Evolutionary conservation across 2,797 vertebrate genomes (phyloP).

Genomic region (Menidia menidia): DNA sequence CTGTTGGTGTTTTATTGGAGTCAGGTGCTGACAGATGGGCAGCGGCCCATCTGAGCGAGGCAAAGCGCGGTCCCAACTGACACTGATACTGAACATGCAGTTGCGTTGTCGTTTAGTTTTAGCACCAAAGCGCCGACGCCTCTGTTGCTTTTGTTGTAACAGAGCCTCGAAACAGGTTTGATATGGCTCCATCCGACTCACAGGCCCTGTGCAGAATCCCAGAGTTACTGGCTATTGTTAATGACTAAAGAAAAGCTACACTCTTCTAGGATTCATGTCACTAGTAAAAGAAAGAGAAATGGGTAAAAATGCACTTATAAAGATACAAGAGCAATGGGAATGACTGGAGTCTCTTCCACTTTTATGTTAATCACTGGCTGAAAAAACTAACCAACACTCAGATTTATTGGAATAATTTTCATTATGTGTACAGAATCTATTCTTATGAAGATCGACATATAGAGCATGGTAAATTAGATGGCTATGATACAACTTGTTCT

Average conservation of each 20-base stretch:
- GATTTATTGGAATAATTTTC: no score
- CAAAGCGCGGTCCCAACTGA: constrained; percentile 10
- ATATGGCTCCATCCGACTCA: constrained; percentile 2
- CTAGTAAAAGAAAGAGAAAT: not conserved
- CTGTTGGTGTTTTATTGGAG: not conserved
- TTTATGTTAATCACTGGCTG: not conserved
- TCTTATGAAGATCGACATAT: not conserved
- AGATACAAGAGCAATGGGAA: no score
- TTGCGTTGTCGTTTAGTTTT: constrained; percentile 17
- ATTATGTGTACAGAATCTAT: no score
- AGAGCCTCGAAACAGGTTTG: not conserved
- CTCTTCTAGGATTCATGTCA: not conserved
- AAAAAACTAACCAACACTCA: not conserved
- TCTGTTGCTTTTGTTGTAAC: not conserved
- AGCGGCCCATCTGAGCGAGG: not conserved
- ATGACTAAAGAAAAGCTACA: not conserved
- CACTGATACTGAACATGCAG: constrained; percentile 32
- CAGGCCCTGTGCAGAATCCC: not conserved
- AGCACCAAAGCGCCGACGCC: constrained; percentile 24
- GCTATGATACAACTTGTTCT: not conserved
- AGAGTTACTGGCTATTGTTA: not conserved
- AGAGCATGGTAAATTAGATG: not conserved
- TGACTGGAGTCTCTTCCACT: not conserved
- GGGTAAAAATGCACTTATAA: not conserved
- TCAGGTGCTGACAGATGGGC: constrained; percentile 15